These are phyloP conservation scores for Gallinago nigripennis DNA, from an alignment of 2,797 vertebrate species.

Conservation along the genomic window DNA sequence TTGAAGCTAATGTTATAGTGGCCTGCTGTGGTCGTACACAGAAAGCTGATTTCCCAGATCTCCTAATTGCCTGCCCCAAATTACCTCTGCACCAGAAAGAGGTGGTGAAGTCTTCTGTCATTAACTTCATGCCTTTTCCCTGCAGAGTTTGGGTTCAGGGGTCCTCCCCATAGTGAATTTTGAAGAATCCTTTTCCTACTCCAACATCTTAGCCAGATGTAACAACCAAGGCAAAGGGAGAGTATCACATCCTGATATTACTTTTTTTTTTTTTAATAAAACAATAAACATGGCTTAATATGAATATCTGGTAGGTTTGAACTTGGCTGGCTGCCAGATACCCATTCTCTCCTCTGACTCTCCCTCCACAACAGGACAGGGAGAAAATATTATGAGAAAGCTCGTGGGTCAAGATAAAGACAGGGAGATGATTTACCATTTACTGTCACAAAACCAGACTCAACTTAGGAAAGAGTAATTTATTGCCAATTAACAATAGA, in stretches of 20 bases:
- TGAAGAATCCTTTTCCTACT: background rate
- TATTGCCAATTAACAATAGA: background rate
- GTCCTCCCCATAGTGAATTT: background rate
- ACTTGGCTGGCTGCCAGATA: background rate
- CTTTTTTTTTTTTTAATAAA: background rate
- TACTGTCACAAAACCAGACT: background rate
- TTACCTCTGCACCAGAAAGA: background rate
- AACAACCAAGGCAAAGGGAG: background rate
- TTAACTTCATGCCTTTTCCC: background rate
- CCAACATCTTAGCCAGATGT: background rate
- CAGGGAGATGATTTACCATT: background rate
- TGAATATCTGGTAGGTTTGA: background rate
- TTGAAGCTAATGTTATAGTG: background rate
- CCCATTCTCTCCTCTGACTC: background rate
- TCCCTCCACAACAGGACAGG: background rate
- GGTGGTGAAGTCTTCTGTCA: background rate
- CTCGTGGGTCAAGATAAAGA: background rate
- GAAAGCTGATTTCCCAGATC: background rate
- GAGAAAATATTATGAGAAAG: background rate
- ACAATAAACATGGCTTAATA: background rate
- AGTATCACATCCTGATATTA: background rate
- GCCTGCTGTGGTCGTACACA: background rate
- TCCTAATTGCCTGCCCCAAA: accelerated
- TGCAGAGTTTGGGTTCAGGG: background rate
- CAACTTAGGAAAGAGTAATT: background rate